These are phyloP conservation scores for Linnaemya vulpina DNA, from an alignment of 2,888 invertebrate species.

Conservation along the genomic window DNA sequence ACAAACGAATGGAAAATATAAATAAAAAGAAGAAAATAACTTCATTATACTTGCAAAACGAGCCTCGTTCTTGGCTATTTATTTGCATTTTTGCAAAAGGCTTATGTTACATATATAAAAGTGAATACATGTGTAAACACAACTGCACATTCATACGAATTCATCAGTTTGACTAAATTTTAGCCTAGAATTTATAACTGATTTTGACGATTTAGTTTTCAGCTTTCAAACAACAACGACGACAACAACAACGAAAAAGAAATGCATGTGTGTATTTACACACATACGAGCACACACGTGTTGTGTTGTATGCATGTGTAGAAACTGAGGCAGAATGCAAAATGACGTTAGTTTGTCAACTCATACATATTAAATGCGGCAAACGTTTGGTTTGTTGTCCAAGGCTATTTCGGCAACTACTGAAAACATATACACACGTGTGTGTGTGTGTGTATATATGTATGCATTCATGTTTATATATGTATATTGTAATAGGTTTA, in stretches of 20 bases:
- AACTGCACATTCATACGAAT: constrained; percentile 20
- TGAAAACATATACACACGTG: constrained; percentile 2
- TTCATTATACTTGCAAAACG: not conserved
- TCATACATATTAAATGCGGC: constrained; percentile 71
- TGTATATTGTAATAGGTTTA: constrained; percentile 27
- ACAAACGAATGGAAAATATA: too few species aligned
- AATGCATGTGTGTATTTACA: not conserved
- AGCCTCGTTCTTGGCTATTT: not conserved
- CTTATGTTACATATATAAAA: constrained; percentile 32
- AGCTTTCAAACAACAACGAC: constrained; percentile 55
- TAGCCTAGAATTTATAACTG: constrained; percentile 72
- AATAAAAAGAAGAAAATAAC: not conserved
- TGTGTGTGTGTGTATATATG: too few species aligned
- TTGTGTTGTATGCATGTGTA: not conserved
- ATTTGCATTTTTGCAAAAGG: constrained; percentile 43
- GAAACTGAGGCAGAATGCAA: constrained; percentile 64
- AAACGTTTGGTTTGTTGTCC: constrained; percentile 61
- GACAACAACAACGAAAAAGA: too few species aligned
- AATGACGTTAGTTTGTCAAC: constrained; percentile 72
- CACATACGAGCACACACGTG: not conserved
- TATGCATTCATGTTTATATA: not conserved
- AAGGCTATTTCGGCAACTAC: constrained; percentile 55
- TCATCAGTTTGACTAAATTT: constrained; percentile 58
- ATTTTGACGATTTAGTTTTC: constrained; percentile 74
- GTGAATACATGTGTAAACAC: constrained; percentile 32